Evolutionary conservation across 2,888 invertebrate genomes (phyloP).

Genomic region (Steinernema hermaphroditum): DNA sequence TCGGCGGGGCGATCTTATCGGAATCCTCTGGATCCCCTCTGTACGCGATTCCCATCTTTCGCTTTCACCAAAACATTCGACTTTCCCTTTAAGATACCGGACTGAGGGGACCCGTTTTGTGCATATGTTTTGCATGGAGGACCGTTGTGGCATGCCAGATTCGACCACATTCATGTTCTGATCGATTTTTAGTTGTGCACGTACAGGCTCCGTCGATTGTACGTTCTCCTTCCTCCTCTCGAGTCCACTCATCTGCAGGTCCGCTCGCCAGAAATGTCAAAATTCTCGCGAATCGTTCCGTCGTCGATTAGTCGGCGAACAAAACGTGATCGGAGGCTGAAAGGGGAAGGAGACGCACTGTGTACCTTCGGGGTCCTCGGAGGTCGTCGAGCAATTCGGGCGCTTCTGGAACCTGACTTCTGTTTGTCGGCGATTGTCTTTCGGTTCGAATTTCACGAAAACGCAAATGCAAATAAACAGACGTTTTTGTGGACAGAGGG

Average conservation of each 20-base stretch:
- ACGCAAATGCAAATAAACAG: background rate
- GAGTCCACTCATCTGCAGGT: background rate
- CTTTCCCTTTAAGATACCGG: too few species aligned
- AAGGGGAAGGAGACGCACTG: background rate
- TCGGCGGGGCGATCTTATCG: conserved; percentile 2
- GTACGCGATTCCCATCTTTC: background rate
- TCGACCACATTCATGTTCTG: too few species aligned
- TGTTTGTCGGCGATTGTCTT: conserved; percentile 10
- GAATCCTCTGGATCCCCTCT: background rate
- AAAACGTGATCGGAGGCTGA: conserved; percentile 7
- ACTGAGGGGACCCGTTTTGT: too few species aligned
- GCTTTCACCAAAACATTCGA: background rate
- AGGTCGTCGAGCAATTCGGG: too few species aligned
- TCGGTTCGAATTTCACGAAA: conserved; percentile 2
- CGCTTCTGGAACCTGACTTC: conserved; percentile 7
- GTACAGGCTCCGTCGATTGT: too few species aligned
- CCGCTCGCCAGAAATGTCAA: background rate
- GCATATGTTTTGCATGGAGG: too few species aligned
- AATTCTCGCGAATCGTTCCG: background rate
- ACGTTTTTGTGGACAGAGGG: background rate
- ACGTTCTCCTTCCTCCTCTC: background rate
- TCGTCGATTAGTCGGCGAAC: background rate
- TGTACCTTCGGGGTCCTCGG: too few species aligned
- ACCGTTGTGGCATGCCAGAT: too few species aligned
- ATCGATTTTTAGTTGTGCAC: too few species aligned